Percentiles rank a stretch among this genome's conserved stretches.
Evolutionary conservation across 2,888 invertebrate species (phyloP).

Genomic region (Ctena decussata): DNA sequence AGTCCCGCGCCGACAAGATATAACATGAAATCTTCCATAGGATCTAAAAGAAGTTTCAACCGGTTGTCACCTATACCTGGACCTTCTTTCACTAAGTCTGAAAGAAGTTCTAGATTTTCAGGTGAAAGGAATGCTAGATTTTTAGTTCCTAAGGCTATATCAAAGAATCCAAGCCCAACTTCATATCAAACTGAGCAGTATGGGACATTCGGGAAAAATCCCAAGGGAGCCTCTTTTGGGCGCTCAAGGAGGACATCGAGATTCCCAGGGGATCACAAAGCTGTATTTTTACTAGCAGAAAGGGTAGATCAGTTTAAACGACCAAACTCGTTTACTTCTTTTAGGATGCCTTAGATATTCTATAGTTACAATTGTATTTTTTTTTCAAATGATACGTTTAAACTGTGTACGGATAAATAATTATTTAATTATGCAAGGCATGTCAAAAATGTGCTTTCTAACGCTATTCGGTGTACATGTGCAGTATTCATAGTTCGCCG

Average conservation of each 20-base stretch:
- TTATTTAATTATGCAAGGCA: too few species aligned
- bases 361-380: too few species aligned
- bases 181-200: conserved; percentile 50
- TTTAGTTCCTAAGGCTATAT: conserved; percentile 63
- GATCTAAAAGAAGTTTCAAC: conserved; percentile 40
- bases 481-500: too few species aligned
- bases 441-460: too few species aligned
- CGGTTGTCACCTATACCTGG: conserved; percentile 30
- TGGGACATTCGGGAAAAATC: conserved; percentile 37
- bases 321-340: conserved; percentile 38
- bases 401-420: too few species aligned
- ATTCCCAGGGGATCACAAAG: conserved; percentile 61
- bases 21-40: conserved; percentile 60
- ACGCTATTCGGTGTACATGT: too few species aligned
- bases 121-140: conserved; percentile 68
- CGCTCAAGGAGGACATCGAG: conserved; percentile 50
- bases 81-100: conserved; percentile 49
- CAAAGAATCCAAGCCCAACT: conserved; percentile 61
- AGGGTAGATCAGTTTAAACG: conserved; percentile 57
- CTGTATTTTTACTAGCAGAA: conserved; percentile 60
- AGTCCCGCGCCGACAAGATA: conserved; percentile 68
- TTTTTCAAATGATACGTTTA: too few species aligned
- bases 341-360: not conserved
- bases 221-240: conserved; percentile 43
- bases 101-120: conserved; percentile 54